Percentiles rank a stretch among this genome's conserved stretches.
phyloP scores from a whole-genome alignment of 2,113 vertebrate genomes.

The Condylura cristata region DNA sequence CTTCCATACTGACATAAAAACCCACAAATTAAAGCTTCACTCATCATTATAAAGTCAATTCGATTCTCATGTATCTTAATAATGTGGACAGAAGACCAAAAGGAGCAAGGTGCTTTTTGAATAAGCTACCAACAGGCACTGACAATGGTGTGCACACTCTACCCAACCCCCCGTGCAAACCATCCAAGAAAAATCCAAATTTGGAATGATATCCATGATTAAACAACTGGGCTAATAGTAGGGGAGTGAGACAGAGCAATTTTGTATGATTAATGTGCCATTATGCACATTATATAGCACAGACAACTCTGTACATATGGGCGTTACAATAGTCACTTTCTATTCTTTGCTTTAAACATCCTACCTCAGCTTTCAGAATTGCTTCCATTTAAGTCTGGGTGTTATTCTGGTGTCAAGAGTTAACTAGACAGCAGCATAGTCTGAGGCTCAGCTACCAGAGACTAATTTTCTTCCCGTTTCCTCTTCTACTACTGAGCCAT shows the following conservation, averaged over 20 bases:
- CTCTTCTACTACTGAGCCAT: neutral
- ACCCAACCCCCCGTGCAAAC: neutral
- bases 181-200: constrained; percentile 47
- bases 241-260: neutral
- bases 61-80: constrained; percentile 55
- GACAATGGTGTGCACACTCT: neutral
- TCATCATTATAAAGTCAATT: constrained; percentile 47
- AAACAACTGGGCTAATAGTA: constrained; percentile 54
- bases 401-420: constrained; percentile 26
- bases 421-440: neutral
- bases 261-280: constrained; percentile 12
- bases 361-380: constrained; percentile 10
- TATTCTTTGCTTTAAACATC: neutral
- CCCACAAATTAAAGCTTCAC: constrained; percentile 62
- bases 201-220: constrained; percentile 30
- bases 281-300: no score
- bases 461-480: constrained; percentile 24
- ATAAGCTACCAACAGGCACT: neutral
- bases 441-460: neutral
- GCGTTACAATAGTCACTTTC: neutral
- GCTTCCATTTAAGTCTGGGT: neutral
- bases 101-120: constrained; percentile 5
- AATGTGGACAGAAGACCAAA: no score
- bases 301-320: constrained; percentile 28
- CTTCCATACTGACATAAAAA: neutral